phyloP scores from a whole-genome alignment of 1,140 invertebrate species.

The Aphidius ervi region DNA sequence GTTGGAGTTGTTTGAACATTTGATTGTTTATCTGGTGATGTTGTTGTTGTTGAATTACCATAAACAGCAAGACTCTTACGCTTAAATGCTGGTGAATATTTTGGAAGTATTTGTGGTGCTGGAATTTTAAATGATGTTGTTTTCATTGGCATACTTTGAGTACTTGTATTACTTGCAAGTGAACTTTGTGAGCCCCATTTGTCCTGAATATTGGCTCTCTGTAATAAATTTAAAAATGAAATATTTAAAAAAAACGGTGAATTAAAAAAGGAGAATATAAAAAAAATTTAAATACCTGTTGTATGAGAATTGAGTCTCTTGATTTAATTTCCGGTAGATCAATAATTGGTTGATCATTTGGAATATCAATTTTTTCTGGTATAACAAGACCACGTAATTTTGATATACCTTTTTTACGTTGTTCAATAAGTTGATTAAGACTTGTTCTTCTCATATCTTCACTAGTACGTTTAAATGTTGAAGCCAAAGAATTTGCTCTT shows the following conservation, averaged over 20 bases:
- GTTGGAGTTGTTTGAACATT: constrained; percentile 13
- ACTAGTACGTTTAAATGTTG: constrained; percentile 42
- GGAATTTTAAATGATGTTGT: constrained; percentile 45
- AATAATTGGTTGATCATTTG: constrained; percentile 55
- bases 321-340: constrained; percentile 81
- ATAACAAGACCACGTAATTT: constrained; percentile 82
- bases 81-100: constrained; percentile 82
- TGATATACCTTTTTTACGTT: constrained; percentile 72
- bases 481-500: constrained; percentile 48
- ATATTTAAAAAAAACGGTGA: not conserved
- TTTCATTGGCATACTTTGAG: constrained; percentile 35
- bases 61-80: constrained; percentile 68
- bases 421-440: constrained; percentile 68
- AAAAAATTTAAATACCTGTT: constrained; percentile 32
- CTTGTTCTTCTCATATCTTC: constrained; percentile 51
- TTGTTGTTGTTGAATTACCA: constrained; percentile 45
- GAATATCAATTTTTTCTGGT: constrained; percentile 65
- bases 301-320: constrained; percentile 47
- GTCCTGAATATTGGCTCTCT: constrained; percentile 40
- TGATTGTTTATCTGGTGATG: constrained; percentile 38
- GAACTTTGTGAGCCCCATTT: constrained; percentile 48
- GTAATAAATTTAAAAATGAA: constrained; percentile 26
- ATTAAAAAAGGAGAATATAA: not conserved
- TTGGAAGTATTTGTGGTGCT: constrained; percentile 58
- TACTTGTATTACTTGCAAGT: constrained; percentile 40